Base-by-base conservation (phyloP, 1,140 invertebrate genomes). In the Neotoxoptera formosana region DNA sequence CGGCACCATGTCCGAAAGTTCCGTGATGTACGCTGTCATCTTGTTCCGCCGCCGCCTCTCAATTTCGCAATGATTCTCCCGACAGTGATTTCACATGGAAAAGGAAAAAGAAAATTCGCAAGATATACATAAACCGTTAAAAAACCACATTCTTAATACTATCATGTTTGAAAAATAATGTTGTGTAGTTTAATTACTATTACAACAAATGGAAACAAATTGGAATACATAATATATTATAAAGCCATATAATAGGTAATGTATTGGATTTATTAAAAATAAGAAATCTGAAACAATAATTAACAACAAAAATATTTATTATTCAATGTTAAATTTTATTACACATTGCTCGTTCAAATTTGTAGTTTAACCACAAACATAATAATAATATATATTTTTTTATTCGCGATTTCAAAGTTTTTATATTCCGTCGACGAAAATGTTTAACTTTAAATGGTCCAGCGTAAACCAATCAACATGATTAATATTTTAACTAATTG, bases 31-130 rank as follows among this genome's bases (percentile, higher is more conserved):
- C 94, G 99, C 98, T 93, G 99, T 99, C 99, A 99, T 99, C 97
- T 99, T 99, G 96, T 99, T 99, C 93, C 99, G 96, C 94, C 99
- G 96, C 94, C 99, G 96, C 94, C 99, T 96, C 96, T 99, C 99
- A 95, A 99, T 99, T 96, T 99, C 99, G 96, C 99, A 99, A 96
- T 99, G 99, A 96, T 99, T 99, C 96, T 99, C 99, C 95, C 99
- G 97, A 96, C 97, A 97, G 95, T 95, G 95, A 95, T 93, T 94
- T 94, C 94, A 94, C 94, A 94, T 93, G 91, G 91, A 56, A 86
- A 93, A 92, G 83, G 41, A 48, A 81, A 81, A 91, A 53, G 51
- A 93, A 93, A 86, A 93, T 86, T 93, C 91, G 91, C 91, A 93
- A 93, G 91, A 93, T 93, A 93, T 93, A 93, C 91, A 93, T 93